Base-by-base conservation (phyloP, 1,140 invertebrate species). In the Sitodiplosis mosellana region DNA sequence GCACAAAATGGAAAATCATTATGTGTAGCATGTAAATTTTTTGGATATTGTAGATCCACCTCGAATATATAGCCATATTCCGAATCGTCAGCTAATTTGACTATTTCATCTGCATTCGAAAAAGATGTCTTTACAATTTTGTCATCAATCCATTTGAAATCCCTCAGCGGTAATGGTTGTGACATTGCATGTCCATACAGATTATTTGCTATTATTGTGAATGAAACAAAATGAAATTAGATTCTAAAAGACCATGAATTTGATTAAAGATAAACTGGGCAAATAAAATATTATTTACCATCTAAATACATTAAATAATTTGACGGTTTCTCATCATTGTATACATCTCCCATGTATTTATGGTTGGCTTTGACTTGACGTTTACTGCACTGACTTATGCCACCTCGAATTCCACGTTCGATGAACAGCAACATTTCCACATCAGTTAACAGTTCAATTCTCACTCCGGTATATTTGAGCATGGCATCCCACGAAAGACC, bases 31-130 rank as follows among this genome's bases (percentile, higher is more conserved):
- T 75, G 74, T 14, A 75, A 37, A 18, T 64, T 3, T 46, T 54
- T 53, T 43, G 59, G 57, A 55, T 62, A 61, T 49, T 58, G 50
- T 47, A 65, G 52, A 50, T 64, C 59, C 20, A 54, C 65, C 58
- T 77, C 72, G 21, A 77, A 54, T 47, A 76, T 69, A 51, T 68
- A 76, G 7, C 73, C 72, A 40, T 49, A 52, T 20, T 55, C 18
- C 49, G 58, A 55, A 60, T 68, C 57, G 51, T 67, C 53, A 14
- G 56, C 21, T 27, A 66, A 53, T 51, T 54, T 55, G 18, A 20
- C 18, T n/a, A 43, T 43, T 11, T 43, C 37, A 52, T 43, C 41
- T 40, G 57, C 54, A 52, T 53, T 38, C 27, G 27, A 27, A 27
- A 27, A 27, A 27, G 27, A 27, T 27, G 27, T 27, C 27, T 27